These are phyloP conservation scores for Atractosteus spatula DNA, from an alignment of 2,113 vertebrate genomes.

Conservation along the genomic window DNA sequence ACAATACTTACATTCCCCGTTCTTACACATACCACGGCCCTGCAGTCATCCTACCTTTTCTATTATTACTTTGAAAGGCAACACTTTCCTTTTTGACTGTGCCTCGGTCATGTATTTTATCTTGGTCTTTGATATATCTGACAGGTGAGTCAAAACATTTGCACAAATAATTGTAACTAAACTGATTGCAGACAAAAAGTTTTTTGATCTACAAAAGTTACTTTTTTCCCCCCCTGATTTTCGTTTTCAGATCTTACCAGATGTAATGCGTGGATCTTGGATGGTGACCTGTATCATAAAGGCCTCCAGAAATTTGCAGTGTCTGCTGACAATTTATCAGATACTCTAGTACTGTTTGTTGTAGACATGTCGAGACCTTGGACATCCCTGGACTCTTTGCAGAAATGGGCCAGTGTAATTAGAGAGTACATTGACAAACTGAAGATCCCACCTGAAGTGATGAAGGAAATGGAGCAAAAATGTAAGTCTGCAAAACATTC, in stretches of 20 bases:
- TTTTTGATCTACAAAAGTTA: too few species aligned
- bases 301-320: conserved; percentile 92
- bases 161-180: too few species aligned
- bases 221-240: neutral
- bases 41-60: too few species aligned
- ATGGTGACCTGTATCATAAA: conserved; percentile 96
- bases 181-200: too few species aligned
- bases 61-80: too few species aligned
- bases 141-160: too few species aligned
- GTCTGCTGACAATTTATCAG: conserved; percentile 76
- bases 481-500: conserved; percentile 72
- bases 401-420: conserved; percentile 93
- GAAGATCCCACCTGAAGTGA: conserved; percentile 88
- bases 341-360: conserved; percentile 83
- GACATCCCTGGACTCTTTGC: conserved; percentile 92
- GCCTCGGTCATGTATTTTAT: too few species aligned
- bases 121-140: too few species aligned
- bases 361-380: conserved; percentile 96
- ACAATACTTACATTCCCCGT: too few species aligned
- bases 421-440: conserved; percentile 94
- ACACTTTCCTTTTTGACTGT: too few species aligned
- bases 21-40: too few species aligned
- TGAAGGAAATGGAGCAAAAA: conserved; percentile 93
- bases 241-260: conserved; percentile 81
- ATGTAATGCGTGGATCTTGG: conserved; percentile 96